Percentiles rank a stretch among this genome's conserved stretches.
phyloP scores from a whole-genome alignment of 2,113 vertebrate species.

The Loxodonta africana region DNA sequence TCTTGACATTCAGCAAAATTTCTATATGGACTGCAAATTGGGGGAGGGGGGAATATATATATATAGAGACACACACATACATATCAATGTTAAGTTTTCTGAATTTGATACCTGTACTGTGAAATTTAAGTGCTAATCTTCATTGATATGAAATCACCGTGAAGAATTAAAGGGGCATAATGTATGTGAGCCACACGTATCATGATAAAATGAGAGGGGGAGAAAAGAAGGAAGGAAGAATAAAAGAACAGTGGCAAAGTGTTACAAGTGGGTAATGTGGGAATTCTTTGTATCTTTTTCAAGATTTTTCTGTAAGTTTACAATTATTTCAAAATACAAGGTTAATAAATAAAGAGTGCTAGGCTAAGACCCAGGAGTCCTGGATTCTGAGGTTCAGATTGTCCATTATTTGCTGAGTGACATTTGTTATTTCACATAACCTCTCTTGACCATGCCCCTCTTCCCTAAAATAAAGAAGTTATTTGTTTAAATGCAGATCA shows the following conservation, averaged over 20 bases:
- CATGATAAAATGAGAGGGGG: neutral
- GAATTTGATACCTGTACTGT: neutral
- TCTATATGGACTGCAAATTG: neutral
- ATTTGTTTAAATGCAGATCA: neutral
- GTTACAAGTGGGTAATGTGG: neutral
- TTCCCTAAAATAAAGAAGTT: neutral
- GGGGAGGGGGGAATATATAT: too few species aligned
- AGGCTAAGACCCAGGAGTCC: neutral
- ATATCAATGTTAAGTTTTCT: neutral
- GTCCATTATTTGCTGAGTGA: neutral
- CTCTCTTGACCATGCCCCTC: neutral
- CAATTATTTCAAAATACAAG: conserved; percentile 25
- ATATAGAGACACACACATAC: too few species aligned
- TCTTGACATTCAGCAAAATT: neutral
- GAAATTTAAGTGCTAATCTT: neutral
- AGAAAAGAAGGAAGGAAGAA: neutral
- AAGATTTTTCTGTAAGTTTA: conserved; percentile 28
- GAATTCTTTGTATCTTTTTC: conserved; percentile 17
- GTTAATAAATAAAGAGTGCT: neutral
- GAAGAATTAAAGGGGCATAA: neutral
- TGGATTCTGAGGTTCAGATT: neutral
- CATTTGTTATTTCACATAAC: neutral
- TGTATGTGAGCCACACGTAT: neutral
- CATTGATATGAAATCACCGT: conserved; percentile 36
- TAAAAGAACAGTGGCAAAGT: neutral